A percentile compares a stretch with the other conserved stretches of the same genome.
Evolutionary conservation across 2,888 invertebrate genomes (phyloP).

Genomic region (Emesis russula): DNA sequence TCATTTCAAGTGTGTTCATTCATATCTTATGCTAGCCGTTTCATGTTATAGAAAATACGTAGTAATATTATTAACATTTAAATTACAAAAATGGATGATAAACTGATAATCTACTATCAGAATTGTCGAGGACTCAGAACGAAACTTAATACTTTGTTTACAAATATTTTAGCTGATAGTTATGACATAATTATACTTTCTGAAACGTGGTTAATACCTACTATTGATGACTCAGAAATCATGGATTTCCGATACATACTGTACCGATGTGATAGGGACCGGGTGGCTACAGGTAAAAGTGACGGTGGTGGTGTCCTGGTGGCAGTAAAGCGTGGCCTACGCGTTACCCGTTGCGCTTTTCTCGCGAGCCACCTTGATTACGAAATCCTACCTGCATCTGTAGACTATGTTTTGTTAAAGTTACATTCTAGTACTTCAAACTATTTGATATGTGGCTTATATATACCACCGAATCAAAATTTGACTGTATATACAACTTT

Average conservation of each 20-base stretch:
- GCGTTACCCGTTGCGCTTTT: not conserved
- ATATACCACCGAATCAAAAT: slow-evolving; percentile 29
- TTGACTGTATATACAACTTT: slow-evolving; percentile 2
- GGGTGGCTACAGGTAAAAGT: not conserved
- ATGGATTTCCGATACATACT: slow-evolving; percentile 54
- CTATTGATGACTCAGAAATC: slow-evolving; percentile 44
- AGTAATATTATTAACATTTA: not conserved
- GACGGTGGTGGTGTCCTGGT: slow-evolving; percentile 49
- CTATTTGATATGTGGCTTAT: slow-evolving; percentile 23
- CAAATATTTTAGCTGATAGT: slow-evolving; percentile 40
- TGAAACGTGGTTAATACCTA: slow-evolving; percentile 59
- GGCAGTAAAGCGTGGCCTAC: slow-evolving; percentile 27
- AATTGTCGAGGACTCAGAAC: slow-evolving; percentile 53
- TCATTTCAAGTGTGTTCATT: too few relatives aligned
- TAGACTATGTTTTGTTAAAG: slow-evolving; percentile 24
- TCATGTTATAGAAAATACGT: too few relatives aligned
- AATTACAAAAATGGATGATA: not conserved
- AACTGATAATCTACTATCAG: slow-evolving; percentile 45
- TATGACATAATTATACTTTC: slow-evolving; percentile 60
- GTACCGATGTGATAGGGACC: slow-evolving; percentile 37
- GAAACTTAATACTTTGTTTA: slow-evolving; percentile 48
- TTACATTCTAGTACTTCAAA: not conserved
- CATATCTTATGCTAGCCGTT: too few relatives aligned
- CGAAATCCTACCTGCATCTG: not conserved
- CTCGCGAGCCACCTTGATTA: not conserved